These are phyloP conservation scores for Heliconius aoede DNA, from an alignment of 2,888 invertebrate species.

Conservation along the genomic window DNA sequence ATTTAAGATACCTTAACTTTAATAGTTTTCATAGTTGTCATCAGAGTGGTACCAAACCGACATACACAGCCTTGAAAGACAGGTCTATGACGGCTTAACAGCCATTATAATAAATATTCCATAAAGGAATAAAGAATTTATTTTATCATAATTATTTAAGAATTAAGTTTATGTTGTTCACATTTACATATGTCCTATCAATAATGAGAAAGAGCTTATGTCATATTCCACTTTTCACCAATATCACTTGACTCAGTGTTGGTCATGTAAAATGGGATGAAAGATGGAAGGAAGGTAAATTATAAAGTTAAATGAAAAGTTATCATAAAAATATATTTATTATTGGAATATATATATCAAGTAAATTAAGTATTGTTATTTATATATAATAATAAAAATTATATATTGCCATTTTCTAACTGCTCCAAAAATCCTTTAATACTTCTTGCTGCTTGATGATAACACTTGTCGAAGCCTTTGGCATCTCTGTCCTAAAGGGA, in stretches of 20 bases:
- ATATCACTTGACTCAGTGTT: neutral
- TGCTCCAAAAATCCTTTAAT: conserved; percentile 43
- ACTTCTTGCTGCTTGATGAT: conserved; percentile 41
- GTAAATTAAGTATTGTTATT: neutral
- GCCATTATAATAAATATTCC: too few relatives aligned
- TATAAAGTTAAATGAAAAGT: neutral
- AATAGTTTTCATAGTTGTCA: too few relatives aligned
- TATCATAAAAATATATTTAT: neutral
- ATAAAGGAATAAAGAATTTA: too few relatives aligned
- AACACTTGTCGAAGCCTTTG: conserved; percentile 44
- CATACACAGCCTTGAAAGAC: too few relatives aligned
- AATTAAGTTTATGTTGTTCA: neutral
- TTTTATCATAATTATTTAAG: neutral
- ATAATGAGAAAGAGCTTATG: neutral
- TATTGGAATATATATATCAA: too few relatives aligned
- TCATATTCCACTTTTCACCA: neutral
- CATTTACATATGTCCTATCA: neutral
- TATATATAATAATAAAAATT: neutral
- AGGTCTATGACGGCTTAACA: too few relatives aligned
- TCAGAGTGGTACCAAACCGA: too few relatives aligned
- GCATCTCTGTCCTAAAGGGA: conserved; percentile 36
- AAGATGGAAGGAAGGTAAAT: too few relatives aligned
- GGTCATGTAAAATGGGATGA: too few relatives aligned
- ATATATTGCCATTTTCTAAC: conserved; percentile 31
- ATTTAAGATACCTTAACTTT: too few relatives aligned